Evolutionary conservation across 2,113 vertebrate species (phyloP).

Genomic region (Chascanopsetta lugubris): DNA sequence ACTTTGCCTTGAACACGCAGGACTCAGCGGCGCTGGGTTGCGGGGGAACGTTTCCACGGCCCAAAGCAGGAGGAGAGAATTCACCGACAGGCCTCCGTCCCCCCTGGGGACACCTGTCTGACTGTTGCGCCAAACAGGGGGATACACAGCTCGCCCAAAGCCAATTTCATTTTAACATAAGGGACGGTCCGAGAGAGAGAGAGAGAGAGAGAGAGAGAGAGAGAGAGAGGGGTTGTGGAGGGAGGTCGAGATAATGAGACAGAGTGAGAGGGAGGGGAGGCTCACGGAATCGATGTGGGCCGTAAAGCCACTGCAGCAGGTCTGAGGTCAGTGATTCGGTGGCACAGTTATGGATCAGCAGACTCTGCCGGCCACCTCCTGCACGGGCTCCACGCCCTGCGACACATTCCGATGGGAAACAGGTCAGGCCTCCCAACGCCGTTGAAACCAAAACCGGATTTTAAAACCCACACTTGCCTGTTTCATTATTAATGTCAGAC

Average conservation of each 20-base stretch:
- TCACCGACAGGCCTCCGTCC: constrained; percentile 44
- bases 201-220: too few relatives aligned
- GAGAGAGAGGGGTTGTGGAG: constrained; percentile 18
- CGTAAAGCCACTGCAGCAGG: constrained; percentile 59
- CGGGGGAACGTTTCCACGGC: too few relatives aligned
- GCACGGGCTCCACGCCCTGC: constrained; percentile 20
- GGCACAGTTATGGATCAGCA: constrained; percentile 52
- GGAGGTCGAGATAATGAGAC: constrained; percentile 50
- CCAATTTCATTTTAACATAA: constrained; percentile 54
- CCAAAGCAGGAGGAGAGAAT: constrained; percentile 56
- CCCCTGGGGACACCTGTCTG: constrained; percentile 41
- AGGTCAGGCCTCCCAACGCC: constrained; percentile 29
- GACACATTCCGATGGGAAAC: constrained; percentile 20
- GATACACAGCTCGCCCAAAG: constrained; percentile 40
- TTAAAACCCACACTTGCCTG: constrained; percentile 26
- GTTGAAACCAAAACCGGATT: constrained; percentile 25
- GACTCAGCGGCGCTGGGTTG: too few relatives aligned
- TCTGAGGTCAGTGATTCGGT: constrained; percentile 65
- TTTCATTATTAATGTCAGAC: constrained; percentile 38
- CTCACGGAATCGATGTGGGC: constrained; percentile 52
- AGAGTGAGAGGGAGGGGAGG: constrained; percentile 17
- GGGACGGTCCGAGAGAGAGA: constrained; percentile 21
- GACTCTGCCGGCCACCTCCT: constrained; percentile 34
- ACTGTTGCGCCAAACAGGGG: constrained; percentile 43
- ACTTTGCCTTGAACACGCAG: too few relatives aligned